phyloP scores from a whole-genome alignment of 2,888 invertebrate genomes.

The Phyllotreta striolata region DNA sequence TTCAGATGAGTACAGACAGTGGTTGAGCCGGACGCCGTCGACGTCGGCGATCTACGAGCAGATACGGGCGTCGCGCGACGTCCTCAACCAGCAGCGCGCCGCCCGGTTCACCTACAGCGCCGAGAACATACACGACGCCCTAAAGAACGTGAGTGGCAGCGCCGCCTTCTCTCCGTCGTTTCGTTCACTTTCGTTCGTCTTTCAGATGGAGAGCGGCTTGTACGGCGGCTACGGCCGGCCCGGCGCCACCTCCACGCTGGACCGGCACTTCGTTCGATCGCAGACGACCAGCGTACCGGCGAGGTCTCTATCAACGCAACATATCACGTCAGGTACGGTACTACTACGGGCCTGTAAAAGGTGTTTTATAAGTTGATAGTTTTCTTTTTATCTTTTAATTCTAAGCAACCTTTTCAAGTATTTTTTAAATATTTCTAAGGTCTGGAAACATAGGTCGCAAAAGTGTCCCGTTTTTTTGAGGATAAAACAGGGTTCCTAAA shows the following conservation, averaged over 20 bases:
- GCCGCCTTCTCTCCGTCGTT: too few species aligned
- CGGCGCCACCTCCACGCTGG: conserved; percentile 73
- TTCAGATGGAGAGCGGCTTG: conserved; percentile 58
- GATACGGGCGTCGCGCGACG: conserved; percentile 82
- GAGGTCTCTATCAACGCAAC: conserved; percentile 77
- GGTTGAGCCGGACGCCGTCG: conserved; percentile 89
- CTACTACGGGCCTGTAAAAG: too few species aligned
- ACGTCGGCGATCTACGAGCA: conserved; percentile 93
- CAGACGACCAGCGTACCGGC: conserved; percentile 72
- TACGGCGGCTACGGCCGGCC: conserved; percentile 71
- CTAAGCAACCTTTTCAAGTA: too few species aligned
- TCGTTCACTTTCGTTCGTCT: too few species aligned
- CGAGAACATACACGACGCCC: conserved; percentile 87
- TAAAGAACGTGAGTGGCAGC: conserved; percentile 86
- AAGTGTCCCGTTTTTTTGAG: too few species aligned
- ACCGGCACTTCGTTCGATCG: conserved; percentile 69
- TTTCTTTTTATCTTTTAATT: too few species aligned
- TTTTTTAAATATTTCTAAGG: too few species aligned
- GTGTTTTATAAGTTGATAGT: too few species aligned
- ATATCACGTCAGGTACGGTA: conserved; percentile 66
- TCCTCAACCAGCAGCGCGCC: conserved; percentile 72
- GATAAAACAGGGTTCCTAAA: too few species aligned
- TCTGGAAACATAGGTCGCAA: too few species aligned
- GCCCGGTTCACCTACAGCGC: conserved; percentile 88
- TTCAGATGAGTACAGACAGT: conserved; percentile 91